Evolutionary conservation across 2,888 invertebrate genomes (phyloP).

Genomic region (Vannuccia rotundouncinata): DNA sequence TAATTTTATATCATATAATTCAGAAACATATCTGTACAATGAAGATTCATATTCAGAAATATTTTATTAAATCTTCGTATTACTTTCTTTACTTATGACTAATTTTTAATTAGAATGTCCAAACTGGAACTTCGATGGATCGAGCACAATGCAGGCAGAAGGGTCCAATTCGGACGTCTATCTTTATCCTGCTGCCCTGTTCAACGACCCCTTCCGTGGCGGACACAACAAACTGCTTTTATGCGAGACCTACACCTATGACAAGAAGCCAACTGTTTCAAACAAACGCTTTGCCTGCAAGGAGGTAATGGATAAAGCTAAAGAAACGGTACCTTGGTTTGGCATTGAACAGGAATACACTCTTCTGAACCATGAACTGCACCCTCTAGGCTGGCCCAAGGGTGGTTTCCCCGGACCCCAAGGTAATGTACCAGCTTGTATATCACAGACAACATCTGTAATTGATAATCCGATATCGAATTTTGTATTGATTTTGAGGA

Average conservation of each 20-base stretch:
- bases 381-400: conserved; percentile 56
- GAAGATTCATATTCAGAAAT: not conserved
- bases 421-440: conserved; percentile 42
- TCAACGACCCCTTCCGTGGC: conserved; percentile 81
- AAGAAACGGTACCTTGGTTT: conserved; percentile 57
- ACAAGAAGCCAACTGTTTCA: conserved; percentile 22
- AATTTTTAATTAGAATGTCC: conserved; percentile 57
- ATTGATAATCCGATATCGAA: no score
- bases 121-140: conserved; percentile 59
- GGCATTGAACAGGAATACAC: conserved; percentile 62
- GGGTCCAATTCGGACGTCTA: conserved; percentile 68
- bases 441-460: no score
- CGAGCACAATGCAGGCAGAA: conserved; percentile 58
- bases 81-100: no score
- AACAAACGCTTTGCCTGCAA: not conserved
- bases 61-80: not conserved
- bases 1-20: no score
- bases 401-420: conserved; percentile 55
- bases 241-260: conserved; percentile 64
- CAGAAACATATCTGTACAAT: not conserved
- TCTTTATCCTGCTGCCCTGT: conserved; percentile 82
- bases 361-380: conserved; percentile 56
- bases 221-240: conserved; percentile 82
- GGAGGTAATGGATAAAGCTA: conserved; percentile 35
- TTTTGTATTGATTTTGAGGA: not conserved